These are phyloP conservation scores for Anabacerthia variegaticeps DNA, from an alignment of 2,797 vertebrate species.

Conservation along the genomic window DNA sequence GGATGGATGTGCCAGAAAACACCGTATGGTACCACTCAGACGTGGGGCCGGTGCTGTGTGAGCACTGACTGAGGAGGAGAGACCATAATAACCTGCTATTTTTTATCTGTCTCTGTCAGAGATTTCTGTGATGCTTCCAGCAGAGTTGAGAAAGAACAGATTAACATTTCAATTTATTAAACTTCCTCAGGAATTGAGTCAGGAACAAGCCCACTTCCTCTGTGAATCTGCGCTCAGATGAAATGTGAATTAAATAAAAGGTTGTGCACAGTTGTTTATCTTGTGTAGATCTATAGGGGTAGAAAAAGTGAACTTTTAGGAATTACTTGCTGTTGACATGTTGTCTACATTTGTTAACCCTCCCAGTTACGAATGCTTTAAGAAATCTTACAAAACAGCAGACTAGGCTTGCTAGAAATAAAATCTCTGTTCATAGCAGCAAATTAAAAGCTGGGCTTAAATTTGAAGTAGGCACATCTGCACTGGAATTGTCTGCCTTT, in stretches of 20 bases:
- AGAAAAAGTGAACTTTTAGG: neutral
- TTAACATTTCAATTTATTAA: slow-evolving; percentile 55
- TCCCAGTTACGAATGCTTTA: neutral
- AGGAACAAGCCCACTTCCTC: slow-evolving; percentile 45
- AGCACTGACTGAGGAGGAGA: neutral
- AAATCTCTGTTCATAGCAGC: neutral
- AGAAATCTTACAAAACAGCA: neutral
- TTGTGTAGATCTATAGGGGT: neutral
- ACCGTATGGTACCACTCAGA: neutral
- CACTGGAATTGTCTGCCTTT: neutral
- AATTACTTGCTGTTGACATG: neutral
- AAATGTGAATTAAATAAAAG: neutral
- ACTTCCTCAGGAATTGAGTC: slow-evolving; percentile 53
- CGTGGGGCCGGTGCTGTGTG: neutral
- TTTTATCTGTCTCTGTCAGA: slow-evolving; percentile 39
- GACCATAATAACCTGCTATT: neutral
- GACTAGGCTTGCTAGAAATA: neutral
- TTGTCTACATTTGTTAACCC: neutral
- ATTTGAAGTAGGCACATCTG: neutral
- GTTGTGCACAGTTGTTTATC: neutral
- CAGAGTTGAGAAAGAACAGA: slow-evolving; percentile 69
- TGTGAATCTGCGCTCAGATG: neutral
- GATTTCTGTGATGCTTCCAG: slow-evolving; percentile 30
- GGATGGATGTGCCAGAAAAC: slow-evolving; percentile 29
- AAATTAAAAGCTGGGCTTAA: neutral